These are phyloP conservation scores for Phytoseiulus persimilis DNA, from an alignment of 2,888 invertebrate genomes.

Conservation along the genomic window DNA sequence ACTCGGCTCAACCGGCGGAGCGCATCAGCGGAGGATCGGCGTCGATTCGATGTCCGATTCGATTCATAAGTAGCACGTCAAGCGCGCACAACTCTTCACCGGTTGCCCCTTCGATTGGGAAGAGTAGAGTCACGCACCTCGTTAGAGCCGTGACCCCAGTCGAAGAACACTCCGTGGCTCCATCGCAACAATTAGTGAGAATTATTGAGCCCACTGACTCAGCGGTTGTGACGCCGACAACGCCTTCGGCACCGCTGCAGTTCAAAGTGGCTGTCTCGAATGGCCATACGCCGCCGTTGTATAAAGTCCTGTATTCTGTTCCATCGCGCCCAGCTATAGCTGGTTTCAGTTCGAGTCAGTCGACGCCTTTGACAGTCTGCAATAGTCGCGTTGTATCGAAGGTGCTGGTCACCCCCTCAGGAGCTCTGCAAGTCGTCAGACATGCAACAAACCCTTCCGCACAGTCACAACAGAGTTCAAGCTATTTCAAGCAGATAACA, in stretches of 20 bases:
- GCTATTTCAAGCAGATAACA: not conserved
- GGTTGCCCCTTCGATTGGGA: not conserved
- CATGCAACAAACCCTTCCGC: not conserved
- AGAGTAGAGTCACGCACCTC: not conserved
- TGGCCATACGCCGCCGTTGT: not conserved
- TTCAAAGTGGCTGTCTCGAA: not conserved
- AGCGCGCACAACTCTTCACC: not conserved
- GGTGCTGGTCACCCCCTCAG: not conserved
- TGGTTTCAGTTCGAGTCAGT: not conserved
- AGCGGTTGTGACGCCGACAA: not conserved
- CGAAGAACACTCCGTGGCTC: not conserved
- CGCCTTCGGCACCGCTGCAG: not conserved
- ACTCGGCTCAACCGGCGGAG: too few species aligned
- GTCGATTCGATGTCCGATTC: not conserved
- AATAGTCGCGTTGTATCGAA: not conserved
- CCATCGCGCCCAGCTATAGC: not conserved
- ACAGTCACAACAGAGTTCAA: not conserved
- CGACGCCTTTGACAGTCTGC: not conserved
- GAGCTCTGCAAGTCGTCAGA: not conserved
- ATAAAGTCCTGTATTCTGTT: not conserved
- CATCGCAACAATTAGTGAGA: not conserved
- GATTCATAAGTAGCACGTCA: not conserved
- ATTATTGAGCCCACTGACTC: not conserved
- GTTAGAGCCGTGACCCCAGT: not conserved
- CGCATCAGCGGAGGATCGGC: too few species aligned